Evolutionary conservation across 2,113 vertebrate species (phyloP), one percentile per base, ranked within the genome.

Genomic region (Vireo altiloquus): DNA sequence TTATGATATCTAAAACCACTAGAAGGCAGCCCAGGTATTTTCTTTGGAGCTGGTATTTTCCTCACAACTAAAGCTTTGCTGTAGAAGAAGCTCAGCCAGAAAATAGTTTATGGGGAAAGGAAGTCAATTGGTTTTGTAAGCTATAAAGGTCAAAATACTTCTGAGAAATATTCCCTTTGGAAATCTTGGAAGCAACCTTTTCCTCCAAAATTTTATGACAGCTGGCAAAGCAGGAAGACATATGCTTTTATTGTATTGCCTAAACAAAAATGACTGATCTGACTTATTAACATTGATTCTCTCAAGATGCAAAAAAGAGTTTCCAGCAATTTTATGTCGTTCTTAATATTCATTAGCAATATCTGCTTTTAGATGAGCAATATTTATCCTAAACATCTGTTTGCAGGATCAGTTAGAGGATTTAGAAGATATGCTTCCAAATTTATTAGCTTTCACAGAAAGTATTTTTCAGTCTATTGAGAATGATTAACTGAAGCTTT

Each of bases 261-360:
- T 95, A 96, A 96, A 97, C 97, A 97, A 97, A 97, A 97, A 87
- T 96, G 94, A 96, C 59, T 96, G 96, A 96, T 97, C 95, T 95
- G 92, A 96, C 85, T 97, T 97, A 96, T 96, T 97, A 97, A 92
- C 60, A 72, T 40, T 28, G 65, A 90, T 93, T 87, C 90, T 96
- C 95, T 90, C 47, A 93, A 94, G 80, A 97, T 7, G 8, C 53
- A 95, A 82, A 19, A 77, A 89, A 89, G 83, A 94, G n/a, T 84
- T 92, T 81, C 63, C 76, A 94, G 61, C 46, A 86, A 66, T 87
- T 96, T 97, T 91, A 94, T 82, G 86, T 77, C 52, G 44, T 54
- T 92, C 57, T 97, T 95, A 93, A 77, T 94, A 91, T 68, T 96
- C 80, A 91, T 96, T 91, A 97, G 89, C 50, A 94, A 80, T 93